Base-by-base conservation (phyloP, 2,888 invertebrate genomes). In the Podabrus alpinus region DNA sequence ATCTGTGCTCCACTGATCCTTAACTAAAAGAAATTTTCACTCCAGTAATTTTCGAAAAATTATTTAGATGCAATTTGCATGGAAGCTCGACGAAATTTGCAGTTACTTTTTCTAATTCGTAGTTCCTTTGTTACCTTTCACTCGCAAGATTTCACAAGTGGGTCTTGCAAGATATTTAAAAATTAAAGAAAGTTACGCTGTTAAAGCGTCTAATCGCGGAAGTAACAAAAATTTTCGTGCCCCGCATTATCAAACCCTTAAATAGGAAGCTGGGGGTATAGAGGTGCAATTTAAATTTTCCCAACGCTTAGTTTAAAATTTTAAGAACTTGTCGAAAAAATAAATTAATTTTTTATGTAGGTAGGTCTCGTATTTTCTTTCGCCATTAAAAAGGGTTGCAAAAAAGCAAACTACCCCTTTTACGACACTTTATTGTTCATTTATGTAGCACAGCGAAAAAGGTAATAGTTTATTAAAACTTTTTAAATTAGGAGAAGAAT, bases 1-100 rank as follows among this genome's bases (percentile, higher is more conserved):
- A 15, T 62, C 17, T 68, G 60, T 72, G 68, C 68, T 72, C 72
- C 72, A 72, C 15, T 72, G 68, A 67, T 68, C 72, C 62, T 72
- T 25, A 66, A 71, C 59, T 71, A 66, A 15, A 66, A 67, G 15
- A 59, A 59, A 15, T 60, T 64, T 45, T 64, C 66, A 17, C 60
- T 71, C 16, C 66, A 67, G 67, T 71, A 67, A 67, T 59, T 71
- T 71, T n/a, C 11, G 13, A 64, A 19, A 64, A 64, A 19, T 64
- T 1, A 45, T n/a, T 45, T 45, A 4, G 45, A 45, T n/a, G n/a
- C n/a, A n/a, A 45, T 45, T 45, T 45, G 45, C 45, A 45, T 45
- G 45, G n/a, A 7, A 45, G 45, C 45, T n/a, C 45, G 45, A 45
- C 45, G 45, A 45, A 45, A 45, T 45, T 45, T n/a, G 45, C 45